Evolutionary conservation across 2,888 invertebrate genomes (phyloP), one percentile per base, ranked within the genome.

Genomic region (Tipula helvola): DNA sequence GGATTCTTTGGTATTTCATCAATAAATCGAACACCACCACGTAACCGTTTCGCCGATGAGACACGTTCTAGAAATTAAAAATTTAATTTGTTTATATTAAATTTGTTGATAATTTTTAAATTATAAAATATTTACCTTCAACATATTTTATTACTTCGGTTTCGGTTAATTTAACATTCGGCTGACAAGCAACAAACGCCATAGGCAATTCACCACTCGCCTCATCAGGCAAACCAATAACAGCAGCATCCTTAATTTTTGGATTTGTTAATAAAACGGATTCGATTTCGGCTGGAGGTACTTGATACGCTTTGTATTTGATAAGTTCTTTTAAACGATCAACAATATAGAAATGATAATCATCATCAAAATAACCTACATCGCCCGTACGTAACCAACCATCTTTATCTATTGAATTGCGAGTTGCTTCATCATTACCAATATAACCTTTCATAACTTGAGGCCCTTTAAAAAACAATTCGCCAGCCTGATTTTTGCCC

Each of bases 261-360:
- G 93, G 92, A 92, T 96, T 94, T 47, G 94, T 94, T 86, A 97
- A 91, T 71, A 98, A 90, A 86, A 97, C 89, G 16, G 95, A 95
- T 91, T 98, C 98, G 57, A 98, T 91, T 92, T 98, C 97, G 0
- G 97, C 97, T 2, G 97, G 97, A 0, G 97, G 95, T 89, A 96
- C 96, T 93, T 96, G 95, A 89, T 94, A 96, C 71, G 95, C 97
- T 90, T 97, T 97, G 90, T 96, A 97, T 90, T 98, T 98, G 89
- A 98, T 97, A 39, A 98, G 93, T 90, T 97, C 97, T 90, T 98
- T 98, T 18, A 97, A 92, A 87, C 98, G 92, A 90, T 97, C 98
- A 1, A 97, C 95, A 88, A 97, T 94, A 89, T 93, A 97, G 91
- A 97, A 95, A 90, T 93, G 95, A 0, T 94, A 95, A 18, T 97